Evolutionary conservation across 92 coral and sea anemone genomes (phyloP), one percentile per base, ranked within the genome.

Genomic region (Actinostola sp.): DNA sequence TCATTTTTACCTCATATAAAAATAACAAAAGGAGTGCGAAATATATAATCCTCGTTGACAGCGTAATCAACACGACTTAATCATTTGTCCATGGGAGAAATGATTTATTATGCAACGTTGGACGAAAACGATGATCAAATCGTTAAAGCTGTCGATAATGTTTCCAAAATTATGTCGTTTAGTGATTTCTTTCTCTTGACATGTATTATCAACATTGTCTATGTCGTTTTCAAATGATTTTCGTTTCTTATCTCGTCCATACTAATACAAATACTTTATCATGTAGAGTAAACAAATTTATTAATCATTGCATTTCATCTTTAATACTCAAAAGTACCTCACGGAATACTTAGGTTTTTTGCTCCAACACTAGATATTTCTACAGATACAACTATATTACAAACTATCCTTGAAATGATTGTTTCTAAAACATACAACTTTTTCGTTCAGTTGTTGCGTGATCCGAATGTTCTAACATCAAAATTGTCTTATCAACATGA

Each of bases 1-100:
- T 57, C 36, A 57, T 57, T 57, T 57, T 57, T 27, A 57, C 1
- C 29, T 57, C 7, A 29, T 57, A 27, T 27, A 27, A 27, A 29
- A 57, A 13, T 12, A 57, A 29, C 17, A 57, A 57, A 57, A 20
- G 13, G 19, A 26, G 36, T 27, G 19, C 63, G 39, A 57, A 57
- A 30, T 27, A 38, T 4, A 11, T 57, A 57, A 57, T 27, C 21
- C 29, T 28, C 21, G 63, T 30, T 27, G 63, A 27, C 36, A 57
- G 63, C 31, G 39, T 57, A 27, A 57, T 29, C 39, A 57, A 57
- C 63, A 9, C 25, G 28, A 53, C 17, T 53, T 53, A 53, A 53
- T 53, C 17, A 53, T n/a, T 53, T 25, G 59, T 53, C 59, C 59
- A 53, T 7, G 8, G 59, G 28, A 23, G 5, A 20, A 53, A 53